A percentile compares a stretch with the other conserved stretches of the same genome.
phyloP scores from a whole-genome alignment of 2,888 invertebrate species.

The Keiferia lycopersicella region DNA sequence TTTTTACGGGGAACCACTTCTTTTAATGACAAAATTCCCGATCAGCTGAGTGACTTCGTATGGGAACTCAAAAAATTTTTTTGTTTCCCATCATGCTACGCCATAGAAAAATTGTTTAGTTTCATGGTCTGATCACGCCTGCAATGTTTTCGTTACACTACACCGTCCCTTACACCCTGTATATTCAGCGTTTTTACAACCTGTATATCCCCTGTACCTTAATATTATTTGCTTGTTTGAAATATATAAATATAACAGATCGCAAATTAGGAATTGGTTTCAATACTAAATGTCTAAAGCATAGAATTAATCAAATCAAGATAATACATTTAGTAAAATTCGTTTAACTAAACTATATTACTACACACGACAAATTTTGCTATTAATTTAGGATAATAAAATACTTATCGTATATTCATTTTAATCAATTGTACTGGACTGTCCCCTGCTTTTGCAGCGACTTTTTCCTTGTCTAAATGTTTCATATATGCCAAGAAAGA shows the following conservation, averaged over 20 bases:
- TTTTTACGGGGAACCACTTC: no score
- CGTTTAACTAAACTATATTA: neutral
- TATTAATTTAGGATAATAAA: neutral
- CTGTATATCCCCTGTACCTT: neutral
- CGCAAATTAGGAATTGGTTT: neutral
- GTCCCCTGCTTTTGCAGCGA: slow-evolving; percentile 43
- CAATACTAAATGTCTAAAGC: neutral
- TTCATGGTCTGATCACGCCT: no score
- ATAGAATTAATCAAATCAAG: neutral
- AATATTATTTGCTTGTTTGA: neutral
- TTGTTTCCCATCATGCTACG: no score
- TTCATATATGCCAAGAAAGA: slow-evolving; percentile 92
- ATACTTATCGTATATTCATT: slow-evolving; percentile 40
- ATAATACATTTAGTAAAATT: neutral
- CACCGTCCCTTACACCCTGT: neutral
- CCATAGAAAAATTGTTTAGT: no score
- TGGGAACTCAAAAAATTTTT: no score
- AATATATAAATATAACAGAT: neutral
- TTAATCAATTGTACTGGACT: slow-evolving; percentile 47
- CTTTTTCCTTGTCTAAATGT: slow-evolving; percentile 73
- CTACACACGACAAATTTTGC: slow-evolving; percentile 15
- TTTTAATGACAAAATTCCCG: no score
- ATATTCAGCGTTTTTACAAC: no score
- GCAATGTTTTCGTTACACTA: no score
- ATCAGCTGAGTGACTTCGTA: no score